Percentiles rank a stretch among this genome's conserved stretches.
Conservation (phyloP, 2,113 vertebrate species). For the Varanus komodoensis region DNA sequence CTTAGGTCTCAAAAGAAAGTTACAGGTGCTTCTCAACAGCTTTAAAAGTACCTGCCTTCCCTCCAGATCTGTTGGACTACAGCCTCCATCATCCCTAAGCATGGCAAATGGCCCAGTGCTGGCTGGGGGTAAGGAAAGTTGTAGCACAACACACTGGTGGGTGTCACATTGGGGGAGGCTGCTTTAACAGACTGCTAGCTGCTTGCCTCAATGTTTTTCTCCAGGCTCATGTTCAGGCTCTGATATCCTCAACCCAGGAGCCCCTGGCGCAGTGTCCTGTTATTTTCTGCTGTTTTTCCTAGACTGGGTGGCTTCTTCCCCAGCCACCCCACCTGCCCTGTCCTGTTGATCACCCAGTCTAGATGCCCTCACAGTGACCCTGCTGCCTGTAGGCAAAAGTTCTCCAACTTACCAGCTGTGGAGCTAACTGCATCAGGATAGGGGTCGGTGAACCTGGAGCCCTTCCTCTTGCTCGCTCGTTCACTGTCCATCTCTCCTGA, state of each 20-base stretch:
- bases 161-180: no score
- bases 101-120: no score
- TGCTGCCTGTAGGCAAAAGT: not conserved
- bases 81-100: no score
- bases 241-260: not conserved
- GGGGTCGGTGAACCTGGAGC: not conserved
- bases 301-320: not conserved
- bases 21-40: not conserved
- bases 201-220: not conserved
- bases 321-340: not conserved
- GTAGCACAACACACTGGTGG: no score
- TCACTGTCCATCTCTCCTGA: conserved; percentile 24
- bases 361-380: not conserved
- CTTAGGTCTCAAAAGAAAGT: not conserved
- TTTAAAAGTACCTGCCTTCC: no score
- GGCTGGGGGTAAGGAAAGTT: no score
- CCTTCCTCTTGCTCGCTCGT: conserved; percentile 28
- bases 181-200: not conserved
- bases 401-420: conserved; percentile 31
- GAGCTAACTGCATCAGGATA: conserved; percentile 20
- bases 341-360: not conserved
- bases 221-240: not conserved
- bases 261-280: not conserved
- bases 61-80: no score
- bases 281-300: not conserved